These are phyloP conservation scores for Paracanthobrama guichenoti DNA, from an alignment of 2,113 vertebrate species.

Conservation along the genomic window DNA sequence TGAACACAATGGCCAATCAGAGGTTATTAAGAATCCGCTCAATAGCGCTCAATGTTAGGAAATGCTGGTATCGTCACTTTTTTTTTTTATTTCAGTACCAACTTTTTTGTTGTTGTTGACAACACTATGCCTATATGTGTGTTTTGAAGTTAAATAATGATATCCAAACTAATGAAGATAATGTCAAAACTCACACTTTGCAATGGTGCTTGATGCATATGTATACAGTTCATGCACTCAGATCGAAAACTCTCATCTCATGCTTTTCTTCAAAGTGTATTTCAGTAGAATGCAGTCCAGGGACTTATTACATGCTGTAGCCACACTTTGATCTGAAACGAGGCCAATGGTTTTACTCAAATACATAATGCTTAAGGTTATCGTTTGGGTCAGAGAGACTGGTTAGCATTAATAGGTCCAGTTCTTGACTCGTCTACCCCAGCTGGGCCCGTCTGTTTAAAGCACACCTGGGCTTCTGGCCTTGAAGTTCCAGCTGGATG, in stretches of 20 bases:
- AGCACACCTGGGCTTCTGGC: slow-evolving; percentile 48
- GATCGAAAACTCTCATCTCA: neutral
- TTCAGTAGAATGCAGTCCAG: neutral
- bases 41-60: no score
- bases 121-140: neutral
- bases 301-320: neutral
- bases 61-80: no score
- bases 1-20: no score
- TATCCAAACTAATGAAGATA: neutral
- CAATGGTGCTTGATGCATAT: neutral
- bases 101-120: no score
- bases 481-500: slow-evolving; percentile 31
- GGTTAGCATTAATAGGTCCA: neutral
- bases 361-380: slow-evolving; percentile 13
- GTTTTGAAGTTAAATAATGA: neutral
- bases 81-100: no score
- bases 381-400: neutral
- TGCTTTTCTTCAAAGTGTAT: neutral
- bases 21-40: no score
- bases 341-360: neutral
- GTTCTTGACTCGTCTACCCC: slow-evolving; percentile 4
- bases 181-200: neutral
- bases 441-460: slow-evolving; percentile 18
- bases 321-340: neutral
- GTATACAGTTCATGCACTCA: neutral